These are phyloP conservation scores for Phocoena phocoena DNA, from an alignment of 2,113 vertebrate species.

Conservation along the genomic window DNA sequence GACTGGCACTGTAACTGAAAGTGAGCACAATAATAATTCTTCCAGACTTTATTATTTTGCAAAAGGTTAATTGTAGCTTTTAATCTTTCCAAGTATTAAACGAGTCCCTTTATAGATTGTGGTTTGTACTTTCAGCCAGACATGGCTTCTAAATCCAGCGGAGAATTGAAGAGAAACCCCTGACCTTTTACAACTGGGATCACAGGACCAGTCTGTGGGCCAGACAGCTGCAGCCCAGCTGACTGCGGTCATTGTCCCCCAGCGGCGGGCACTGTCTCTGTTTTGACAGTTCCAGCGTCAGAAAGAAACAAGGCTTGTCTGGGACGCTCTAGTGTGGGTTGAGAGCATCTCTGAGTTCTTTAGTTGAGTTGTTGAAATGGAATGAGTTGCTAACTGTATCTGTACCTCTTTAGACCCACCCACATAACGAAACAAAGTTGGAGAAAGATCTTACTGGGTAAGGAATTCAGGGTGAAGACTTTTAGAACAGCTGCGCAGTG, in stretches of 20 bases:
- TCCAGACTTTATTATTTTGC: conserved; percentile 56
- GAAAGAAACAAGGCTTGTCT: conserved; percentile 6
- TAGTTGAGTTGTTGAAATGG: not conserved
- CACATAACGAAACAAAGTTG: not conserved
- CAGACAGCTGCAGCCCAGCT: conserved; percentile 71
- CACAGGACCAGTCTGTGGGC: conserved; percentile 72
- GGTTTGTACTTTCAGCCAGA: conserved; percentile 9
- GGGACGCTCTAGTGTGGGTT: not conserved
- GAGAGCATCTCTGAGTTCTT: conserved; percentile 26
- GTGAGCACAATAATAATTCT: not conserved
- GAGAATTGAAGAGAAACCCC: conserved; percentile 65
- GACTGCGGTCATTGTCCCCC: conserved; percentile 80
- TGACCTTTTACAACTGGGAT: conserved; percentile 72
- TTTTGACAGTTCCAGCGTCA: conserved; percentile 51
- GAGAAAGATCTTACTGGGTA: not conserved
- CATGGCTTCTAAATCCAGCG: conserved; percentile 46
- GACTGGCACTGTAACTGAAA: not conserved
- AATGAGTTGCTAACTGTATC: not conserved
- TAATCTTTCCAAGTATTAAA: conserved; percentile 59
- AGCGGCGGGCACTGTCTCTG: conserved; percentile 8
- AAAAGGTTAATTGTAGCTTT: conserved; percentile 72
- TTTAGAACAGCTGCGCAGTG: not conserved
- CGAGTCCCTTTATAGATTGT: not conserved
- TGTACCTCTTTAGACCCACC: not conserved
- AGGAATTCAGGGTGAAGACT: not conserved